Percentiles rank a stretch among this genome's conserved stretches.
phyloP scores from a whole-genome alignment of 1,140 invertebrate genomes.

The Augochlora pura region DNA sequence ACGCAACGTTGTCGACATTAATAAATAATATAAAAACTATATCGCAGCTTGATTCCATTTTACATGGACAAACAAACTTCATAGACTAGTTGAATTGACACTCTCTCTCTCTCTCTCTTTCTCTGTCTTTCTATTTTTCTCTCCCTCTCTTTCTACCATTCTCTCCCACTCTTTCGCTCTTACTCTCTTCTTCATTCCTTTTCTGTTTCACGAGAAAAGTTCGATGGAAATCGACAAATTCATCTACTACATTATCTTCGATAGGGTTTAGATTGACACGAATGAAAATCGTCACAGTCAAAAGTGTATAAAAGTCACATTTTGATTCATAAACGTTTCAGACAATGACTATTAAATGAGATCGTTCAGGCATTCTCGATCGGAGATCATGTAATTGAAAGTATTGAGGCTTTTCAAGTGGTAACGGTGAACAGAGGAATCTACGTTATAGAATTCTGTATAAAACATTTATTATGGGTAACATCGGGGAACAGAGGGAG shows the following conservation, averaged over 20 bases:
- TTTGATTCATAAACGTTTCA: conserved; percentile 45
- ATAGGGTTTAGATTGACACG: conserved; percentile 12
- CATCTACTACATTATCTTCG: conserved; percentile 1
- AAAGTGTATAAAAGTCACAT: conserved; percentile 61
- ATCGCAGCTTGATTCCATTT: background rate
- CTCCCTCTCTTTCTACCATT: no score
- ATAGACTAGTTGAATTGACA: conserved; percentile 7
- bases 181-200: no score
- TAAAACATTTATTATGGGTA: no score
- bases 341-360: conserved; percentile 33
- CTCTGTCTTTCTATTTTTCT: no score
- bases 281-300: conserved; percentile 51
- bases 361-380: conserved; percentile 6
- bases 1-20: background rate
- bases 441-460: no score
- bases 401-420: background rate
- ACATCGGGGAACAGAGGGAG: no score
- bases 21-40: background rate
- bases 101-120: no score
- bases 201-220: background rate
- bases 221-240: background rate
- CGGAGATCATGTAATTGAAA: background rate
- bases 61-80: background rate
- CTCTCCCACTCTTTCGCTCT: no score
- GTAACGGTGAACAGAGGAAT: no score